Percentiles rank a stretch among this genome's conserved stretches.
These are phyloP conservation scores for Fulica atra DNA, from an alignment of 2,113 vertebrate genomes.

Conservation along the genomic window DNA sequence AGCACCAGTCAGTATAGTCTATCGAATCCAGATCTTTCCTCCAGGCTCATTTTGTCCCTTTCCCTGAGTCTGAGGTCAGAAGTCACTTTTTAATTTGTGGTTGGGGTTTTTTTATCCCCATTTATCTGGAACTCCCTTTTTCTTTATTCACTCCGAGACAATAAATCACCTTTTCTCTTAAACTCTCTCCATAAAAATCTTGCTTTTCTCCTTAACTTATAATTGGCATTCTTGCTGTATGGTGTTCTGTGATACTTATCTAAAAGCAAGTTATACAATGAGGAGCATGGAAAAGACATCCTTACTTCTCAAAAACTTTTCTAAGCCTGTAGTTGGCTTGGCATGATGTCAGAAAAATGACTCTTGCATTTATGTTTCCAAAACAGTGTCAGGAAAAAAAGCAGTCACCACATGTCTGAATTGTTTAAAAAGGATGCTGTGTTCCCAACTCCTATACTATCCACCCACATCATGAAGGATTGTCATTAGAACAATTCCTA, in stretches of 20 bases:
- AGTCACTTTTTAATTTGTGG: slow-evolving; percentile 12
- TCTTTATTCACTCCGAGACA: slow-evolving; percentile 15
- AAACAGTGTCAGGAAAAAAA: neutral
- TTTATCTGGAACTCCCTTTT: slow-evolving; percentile 8
- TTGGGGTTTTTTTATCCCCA: neutral
- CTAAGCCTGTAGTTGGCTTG: neutral
- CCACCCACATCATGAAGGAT: neutral
- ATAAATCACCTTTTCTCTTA: slow-evolving; percentile 17
- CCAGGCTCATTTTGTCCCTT: neutral
- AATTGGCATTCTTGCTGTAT: slow-evolving; percentile 11
- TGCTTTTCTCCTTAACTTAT: slow-evolving; percentile 39
- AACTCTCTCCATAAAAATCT: slow-evolving; percentile 1
- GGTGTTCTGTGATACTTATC: neutral
- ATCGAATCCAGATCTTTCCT: neutral
- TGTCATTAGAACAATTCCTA: slow-evolving; percentile 7
- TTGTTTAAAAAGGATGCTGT: slow-evolving; percentile 32
- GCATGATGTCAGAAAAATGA: neutral
- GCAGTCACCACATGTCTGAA: neutral
- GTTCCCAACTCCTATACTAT: neutral
- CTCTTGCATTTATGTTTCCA: neutral
- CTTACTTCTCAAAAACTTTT: slow-evolving; percentile 15
- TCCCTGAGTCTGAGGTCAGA: neutral
- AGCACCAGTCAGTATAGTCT: neutral
- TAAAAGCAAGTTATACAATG: neutral
- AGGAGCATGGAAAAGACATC: neutral